A percentile compares a stretch with the other conserved stretches of the same genome.
phyloP scores from a whole-genome alignment of 2,113 vertebrate species.

The Pantherophis guttatus region DNA sequence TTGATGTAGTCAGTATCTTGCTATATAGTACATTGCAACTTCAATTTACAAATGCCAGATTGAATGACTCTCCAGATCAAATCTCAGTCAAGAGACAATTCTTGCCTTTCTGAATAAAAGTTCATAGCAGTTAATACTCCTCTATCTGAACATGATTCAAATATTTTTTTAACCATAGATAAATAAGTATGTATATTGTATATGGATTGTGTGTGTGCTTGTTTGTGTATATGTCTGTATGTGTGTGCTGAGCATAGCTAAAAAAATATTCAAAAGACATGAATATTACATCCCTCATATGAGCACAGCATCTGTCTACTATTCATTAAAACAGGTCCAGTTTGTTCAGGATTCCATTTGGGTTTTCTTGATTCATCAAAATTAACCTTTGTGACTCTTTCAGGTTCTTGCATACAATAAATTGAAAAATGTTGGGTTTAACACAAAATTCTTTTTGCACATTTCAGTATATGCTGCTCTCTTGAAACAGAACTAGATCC shows the following conservation, averaged over 20 bases:
- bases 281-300: background rate
- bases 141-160: background rate
- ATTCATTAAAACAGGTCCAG: background rate
- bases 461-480: background rate
- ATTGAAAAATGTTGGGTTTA: background rate
- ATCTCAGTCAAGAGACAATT: background rate
- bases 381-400: background rate
- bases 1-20: background rate
- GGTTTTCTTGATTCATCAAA: background rate
- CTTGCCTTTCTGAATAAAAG: background rate
- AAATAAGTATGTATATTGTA: background rate
- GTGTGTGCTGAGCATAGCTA: background rate
- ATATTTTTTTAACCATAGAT: background rate
- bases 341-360: background rate
- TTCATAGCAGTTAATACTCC: background rate
- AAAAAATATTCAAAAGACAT: background rate
- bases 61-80: background rate
- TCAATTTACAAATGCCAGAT: background rate
- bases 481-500: background rate
- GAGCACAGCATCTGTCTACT: background rate
- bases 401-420: background rate
- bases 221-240: background rate
- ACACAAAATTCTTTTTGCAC: background rate
- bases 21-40: background rate
- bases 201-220: background rate